Base-by-base conservation (phyloP, 2,888 invertebrate species). In the Rhamphomyia laevipes region DNA sequence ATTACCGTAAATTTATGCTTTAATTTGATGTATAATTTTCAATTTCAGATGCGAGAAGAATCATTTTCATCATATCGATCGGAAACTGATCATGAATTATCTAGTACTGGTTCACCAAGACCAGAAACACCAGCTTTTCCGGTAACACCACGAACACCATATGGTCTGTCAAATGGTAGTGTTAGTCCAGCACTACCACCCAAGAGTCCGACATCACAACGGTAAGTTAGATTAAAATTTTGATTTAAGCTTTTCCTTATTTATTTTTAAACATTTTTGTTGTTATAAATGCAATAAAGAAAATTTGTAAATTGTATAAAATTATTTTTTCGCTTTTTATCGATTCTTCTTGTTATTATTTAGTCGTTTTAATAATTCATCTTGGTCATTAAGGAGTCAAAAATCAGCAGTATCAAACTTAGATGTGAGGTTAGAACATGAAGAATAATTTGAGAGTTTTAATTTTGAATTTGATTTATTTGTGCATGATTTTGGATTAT, bases 121-220 rank as follows among this genome's bases (percentile, higher is more conserved):
- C 88, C 91, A 23, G 88, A 89, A 66, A 94, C 94, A 18, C 94
- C 95, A 41, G 87, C 88, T 48, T 95, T 95, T 75, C 94, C 95
- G 52, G 89, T 91, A 48, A 86, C 87, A 62, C 90, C 91, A 50
- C 81, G 89, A 60, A 92, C 91, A 9, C 92, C 91, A 13, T 86
- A 86, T 73, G 82, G 57, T 1, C 47, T 56, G 4, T 59, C 60
- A 9, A 86, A 86, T 63, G 84, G 86, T 63, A 77, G 81, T 43
- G 80, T 83, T 50, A 79, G 78, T 50, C 81, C 82, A 48, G 81
- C 85, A 67, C 72, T 82, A 58, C 87, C 87, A 55, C 86, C 87
- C 64, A 86, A 86, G 70, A 87, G 86, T 77, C 86, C 86, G 70
- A 78, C 80, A 68, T 77, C 78, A 71, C 76, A 78, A 68, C 77